phyloP scores from a whole-genome alignment of 2,888 invertebrate species.

The Xestia c-nigrum region DNA sequence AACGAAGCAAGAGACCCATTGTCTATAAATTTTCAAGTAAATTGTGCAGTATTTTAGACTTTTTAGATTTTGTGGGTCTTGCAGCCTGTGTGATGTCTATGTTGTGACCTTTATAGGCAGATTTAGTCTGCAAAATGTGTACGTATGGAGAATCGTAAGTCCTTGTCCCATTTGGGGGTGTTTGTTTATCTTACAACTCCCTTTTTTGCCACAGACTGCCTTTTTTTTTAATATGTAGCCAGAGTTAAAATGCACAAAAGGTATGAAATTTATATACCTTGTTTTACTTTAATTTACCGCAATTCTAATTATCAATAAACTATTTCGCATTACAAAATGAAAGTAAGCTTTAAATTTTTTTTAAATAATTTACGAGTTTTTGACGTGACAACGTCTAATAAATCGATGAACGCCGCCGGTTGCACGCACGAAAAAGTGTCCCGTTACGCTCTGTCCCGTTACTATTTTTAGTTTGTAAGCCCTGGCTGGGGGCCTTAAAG shows the following conservation, averaged over 20 bases:
- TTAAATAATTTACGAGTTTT: not conserved
- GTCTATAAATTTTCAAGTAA: conserved; percentile 28
- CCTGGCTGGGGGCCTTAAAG: too few relatives aligned
- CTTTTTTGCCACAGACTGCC: not conserved
- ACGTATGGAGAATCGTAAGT: not conserved
- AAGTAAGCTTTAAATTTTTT: not conserved
- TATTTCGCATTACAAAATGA: not conserved
- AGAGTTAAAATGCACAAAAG: not conserved
- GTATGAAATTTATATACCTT: not conserved
- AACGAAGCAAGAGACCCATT: conserved; percentile 35
- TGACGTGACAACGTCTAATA: too few relatives aligned
- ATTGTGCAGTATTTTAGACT: conserved; percentile 27
- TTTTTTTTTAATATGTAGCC: not conserved
- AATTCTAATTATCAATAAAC: not conserved
- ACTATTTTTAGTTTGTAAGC: too few relatives aligned
- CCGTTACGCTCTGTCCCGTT: too few relatives aligned
- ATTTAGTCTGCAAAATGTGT: not conserved
- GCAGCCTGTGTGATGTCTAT: not conserved
- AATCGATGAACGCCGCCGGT: too few relatives aligned
- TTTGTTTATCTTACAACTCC: not conserved
- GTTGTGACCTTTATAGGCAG: not conserved
- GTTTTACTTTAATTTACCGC: not conserved
- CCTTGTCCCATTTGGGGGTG: not conserved
- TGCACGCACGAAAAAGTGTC: too few relatives aligned
- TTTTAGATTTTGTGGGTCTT: not conserved